A percentile compares a stretch with the other conserved stretches of the same genome.
Evolutionary conservation across 2,113 vertebrate genomes (phyloP).

Genomic region (Melanotaenia duboulayi): DNA sequence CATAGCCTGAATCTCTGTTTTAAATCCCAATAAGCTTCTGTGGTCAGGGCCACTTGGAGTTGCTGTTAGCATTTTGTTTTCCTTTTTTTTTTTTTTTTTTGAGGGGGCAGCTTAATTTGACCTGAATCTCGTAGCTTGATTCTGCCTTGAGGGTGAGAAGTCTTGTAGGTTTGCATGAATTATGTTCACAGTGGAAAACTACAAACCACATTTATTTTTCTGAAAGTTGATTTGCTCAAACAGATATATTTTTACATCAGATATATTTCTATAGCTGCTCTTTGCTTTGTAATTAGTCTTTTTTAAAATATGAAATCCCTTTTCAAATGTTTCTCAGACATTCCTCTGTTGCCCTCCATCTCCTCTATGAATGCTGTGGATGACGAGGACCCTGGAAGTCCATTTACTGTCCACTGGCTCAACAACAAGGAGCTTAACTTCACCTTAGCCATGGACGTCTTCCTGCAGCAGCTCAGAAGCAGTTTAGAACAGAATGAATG

Average conservation of each 20-base stretch:
- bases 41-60: conserved; percentile 15
- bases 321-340: conserved; percentile 83
- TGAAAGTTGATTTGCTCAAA: conserved; percentile 13
- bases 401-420: conserved; percentile 97
- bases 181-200: conserved; percentile 29
- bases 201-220: conserved; percentile 14
- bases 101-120: conserved; percentile 32
- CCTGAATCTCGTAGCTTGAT: conserved; percentile 31
- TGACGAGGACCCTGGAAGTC: conserved; percentile 90
- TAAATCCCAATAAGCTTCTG: conserved; percentile 22
- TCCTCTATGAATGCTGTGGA: conserved; percentile 89
- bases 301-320: neutral
- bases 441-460: conserved; percentile 96
- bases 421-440: conserved; percentile 98
- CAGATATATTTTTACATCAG: conserved; percentile 15
- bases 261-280: neutral
- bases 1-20: conserved; percentile 44
- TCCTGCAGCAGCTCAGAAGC: conserved; percentile 91
- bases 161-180: conserved; percentile 30
- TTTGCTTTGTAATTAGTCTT: neutral
- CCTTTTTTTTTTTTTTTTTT: conserved; percentile 12
- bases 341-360: conserved; percentile 97
- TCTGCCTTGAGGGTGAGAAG: conserved; percentile 38
- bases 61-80: conserved; percentile 36
- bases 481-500: conserved; percentile 87